A percentile compares a stretch with the other conserved stretches of the same genome.
phyloP scores from a whole-genome alignment of 2,797 vertebrate genomes.

The Trachurus trachurus region DNA sequence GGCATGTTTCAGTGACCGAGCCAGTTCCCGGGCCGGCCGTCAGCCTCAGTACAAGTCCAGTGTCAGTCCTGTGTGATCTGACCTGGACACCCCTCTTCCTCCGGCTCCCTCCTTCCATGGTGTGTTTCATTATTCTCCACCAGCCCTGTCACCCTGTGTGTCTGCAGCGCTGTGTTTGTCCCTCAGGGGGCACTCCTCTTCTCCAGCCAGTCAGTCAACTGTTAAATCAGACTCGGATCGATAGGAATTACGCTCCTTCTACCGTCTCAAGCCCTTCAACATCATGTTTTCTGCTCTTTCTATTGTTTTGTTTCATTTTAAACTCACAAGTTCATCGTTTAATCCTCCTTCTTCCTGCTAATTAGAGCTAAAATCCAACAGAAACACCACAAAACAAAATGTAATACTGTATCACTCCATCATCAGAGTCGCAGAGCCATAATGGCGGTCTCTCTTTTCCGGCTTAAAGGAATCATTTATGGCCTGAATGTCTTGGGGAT shows the following conservation, averaged over 20 bases:
- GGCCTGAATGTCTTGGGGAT: background rate
- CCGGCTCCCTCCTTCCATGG: slow-evolving; percentile 14
- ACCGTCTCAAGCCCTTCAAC: slow-evolving; percentile 49
- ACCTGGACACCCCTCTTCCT: slow-evolving; percentile 33
- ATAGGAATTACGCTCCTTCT: slow-evolving; percentile 67
- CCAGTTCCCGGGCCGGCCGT: slow-evolving; percentile 30
- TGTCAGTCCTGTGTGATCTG: slow-evolving; percentile 54
- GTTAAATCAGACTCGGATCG: slow-evolving; percentile 65
- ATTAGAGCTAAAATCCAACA: slow-evolving; percentile 24
- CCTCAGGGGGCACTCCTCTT: slow-evolving; percentile 54
- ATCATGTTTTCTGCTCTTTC: slow-evolving; percentile 10
- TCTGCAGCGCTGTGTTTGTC: slow-evolving; percentile 46
- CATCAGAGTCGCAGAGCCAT: background rate
- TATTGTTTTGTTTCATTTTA: slow-evolving; percentile 8
- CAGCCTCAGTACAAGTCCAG: slow-evolving; percentile 46
- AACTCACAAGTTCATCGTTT: slow-evolving; percentile 15
- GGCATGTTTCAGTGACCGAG: slow-evolving; percentile 56
- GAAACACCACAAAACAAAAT: background rate
- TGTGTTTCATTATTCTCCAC: slow-evolving; percentile 17
- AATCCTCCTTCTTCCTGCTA: background rate
- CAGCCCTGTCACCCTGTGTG: slow-evolving; percentile 19
- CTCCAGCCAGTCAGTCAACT: slow-evolving; percentile 49
- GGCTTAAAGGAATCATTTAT: background rate
- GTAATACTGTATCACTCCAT: background rate
- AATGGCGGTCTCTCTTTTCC: background rate